These are phyloP conservation scores for Virgularia gustaviana DNA, from an alignment of 92 coral and sea anemone species.

Conservation along the genomic window DNA sequence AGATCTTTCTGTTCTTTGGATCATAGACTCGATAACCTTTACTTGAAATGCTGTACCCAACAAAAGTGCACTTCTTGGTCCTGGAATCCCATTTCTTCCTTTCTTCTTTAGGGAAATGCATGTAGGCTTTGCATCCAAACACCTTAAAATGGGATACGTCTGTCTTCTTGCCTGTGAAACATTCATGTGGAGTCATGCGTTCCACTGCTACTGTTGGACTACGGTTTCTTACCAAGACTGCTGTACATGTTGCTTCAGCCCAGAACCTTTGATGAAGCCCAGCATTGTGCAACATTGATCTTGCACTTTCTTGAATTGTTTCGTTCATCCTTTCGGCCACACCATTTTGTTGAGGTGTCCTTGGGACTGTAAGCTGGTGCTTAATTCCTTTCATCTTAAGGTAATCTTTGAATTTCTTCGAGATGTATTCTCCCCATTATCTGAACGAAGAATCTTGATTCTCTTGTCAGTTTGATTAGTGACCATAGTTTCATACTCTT, in stretches of 20 bases:
- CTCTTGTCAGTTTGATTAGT: background rate
- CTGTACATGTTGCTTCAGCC: background rate
- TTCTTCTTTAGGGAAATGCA: background rate
- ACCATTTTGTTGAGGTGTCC: background rate
- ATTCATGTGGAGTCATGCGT: background rate
- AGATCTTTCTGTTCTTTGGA: background rate
- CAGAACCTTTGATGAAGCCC: background rate
- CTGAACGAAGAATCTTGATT: background rate
- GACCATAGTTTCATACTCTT: background rate
- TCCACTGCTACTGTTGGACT: background rate
- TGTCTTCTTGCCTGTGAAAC: background rate
- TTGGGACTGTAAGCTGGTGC: background rate
- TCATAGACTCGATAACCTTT: background rate
- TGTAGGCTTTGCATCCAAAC: background rate
- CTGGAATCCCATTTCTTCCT: background rate
- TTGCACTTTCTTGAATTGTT: background rate
- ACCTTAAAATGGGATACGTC: background rate
- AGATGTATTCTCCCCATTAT: background rate
- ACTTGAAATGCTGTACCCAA: conserved; percentile 1
- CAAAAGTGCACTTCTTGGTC: background rate
- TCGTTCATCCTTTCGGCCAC: background rate
- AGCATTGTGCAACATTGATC: background rate
- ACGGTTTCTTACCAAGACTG: background rate
- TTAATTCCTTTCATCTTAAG: background rate
- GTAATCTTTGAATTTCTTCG: background rate